Conservation (phyloP, 2,113 vertebrate genomes). For the Chiloscyllium plagiosum region DNA sequence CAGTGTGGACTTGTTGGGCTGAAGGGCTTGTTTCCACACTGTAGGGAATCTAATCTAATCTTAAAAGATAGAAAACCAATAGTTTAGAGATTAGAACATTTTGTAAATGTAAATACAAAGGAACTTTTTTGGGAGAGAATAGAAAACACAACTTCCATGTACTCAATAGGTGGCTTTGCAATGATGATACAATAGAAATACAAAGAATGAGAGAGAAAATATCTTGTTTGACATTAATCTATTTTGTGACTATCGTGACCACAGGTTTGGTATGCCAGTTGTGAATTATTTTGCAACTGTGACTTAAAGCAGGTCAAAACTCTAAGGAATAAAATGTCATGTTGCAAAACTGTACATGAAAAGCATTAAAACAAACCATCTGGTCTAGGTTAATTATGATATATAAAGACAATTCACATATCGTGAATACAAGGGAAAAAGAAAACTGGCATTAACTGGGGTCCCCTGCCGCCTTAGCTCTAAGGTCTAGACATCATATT, state of each 20-base stretch:
- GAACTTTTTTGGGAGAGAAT: background rate
- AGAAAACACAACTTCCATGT: conserved; percentile 7
- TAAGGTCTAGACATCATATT: conserved; percentile 76
- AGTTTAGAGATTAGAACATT: background rate
- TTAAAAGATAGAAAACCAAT: too few species aligned
- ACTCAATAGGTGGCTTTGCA: background rate
- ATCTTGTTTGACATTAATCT: background rate
- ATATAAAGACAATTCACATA: conserved; percentile 73
- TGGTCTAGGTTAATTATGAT: conserved; percentile 70
- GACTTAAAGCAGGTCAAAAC: conserved; percentile 18
- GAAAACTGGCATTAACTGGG: conserved; percentile 60
- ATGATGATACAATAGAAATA: background rate
- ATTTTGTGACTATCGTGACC: background rate
- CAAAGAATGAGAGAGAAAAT: conserved; percentile 22
- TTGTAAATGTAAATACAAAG: background rate
- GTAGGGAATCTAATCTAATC: too few species aligned
- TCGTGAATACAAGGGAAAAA: conserved; percentile 59
- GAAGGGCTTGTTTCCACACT: too few species aligned
- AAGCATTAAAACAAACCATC: conserved; percentile 55
- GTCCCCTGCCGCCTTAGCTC: conserved; percentile 58
- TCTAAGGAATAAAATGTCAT: conserved; percentile 40
- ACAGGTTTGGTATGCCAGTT: background rate
- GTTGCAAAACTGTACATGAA: conserved; percentile 50
- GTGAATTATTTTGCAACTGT: background rate
- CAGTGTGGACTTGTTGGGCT: too few species aligned